Evolutionary conservation across 2,888 invertebrate species (phyloP), one percentile per base, ranked within the genome.

Genomic region (Xestia c-nigrum): DNA sequence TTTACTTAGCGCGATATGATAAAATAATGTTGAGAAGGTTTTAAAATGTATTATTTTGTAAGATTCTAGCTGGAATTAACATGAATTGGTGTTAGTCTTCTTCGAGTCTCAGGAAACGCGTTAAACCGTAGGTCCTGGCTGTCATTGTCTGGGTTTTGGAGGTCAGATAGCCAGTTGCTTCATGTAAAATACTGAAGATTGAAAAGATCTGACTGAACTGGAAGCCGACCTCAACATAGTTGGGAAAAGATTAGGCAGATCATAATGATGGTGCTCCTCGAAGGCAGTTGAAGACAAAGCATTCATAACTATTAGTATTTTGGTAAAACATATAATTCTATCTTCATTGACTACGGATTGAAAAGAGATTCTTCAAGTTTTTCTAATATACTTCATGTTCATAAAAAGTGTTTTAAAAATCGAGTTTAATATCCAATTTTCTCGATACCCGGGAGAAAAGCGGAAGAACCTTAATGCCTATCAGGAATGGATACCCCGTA

Each of bases 371-470:
- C 5, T 68, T 24, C 3, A 43, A 61, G 21, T 43, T 52, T 61
- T 74, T 59, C 5, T n/a, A n/a, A 43, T 21, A 38, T 2, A 52
- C 24, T n/a, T 38, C 21, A 5, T 24, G 50, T 31, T 43, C 21
- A 14, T 50, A 24, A 59, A 50, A 80, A 50, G 19, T 5, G 43
- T 55, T 52, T 61, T n/a, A 16, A 24, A 55, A 81, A 63, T 19
- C 14, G n/a, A n/a, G 57, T 64, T 64, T 43, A 43, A 57, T 38
- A 76, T 38, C 47, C n/a, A 50, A 57, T 76, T 76, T 78, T 82
- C 9, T 50, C 55, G 31, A 50, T 50, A 64, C 64, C 5, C 14
- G 12, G 43, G 31, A 21, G 47, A 31, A 75, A 57, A 40, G 14
- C 31, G 47, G n/a, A 82, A 40, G 47, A 3, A 12, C 3, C 7